A percentile compares a stretch with the other conserved stretches of the same genome.
These are phyloP conservation scores for Odontomachus brunneus DNA, from an alignment of 1,140 invertebrate genomes.

Conservation along the genomic window DNA sequence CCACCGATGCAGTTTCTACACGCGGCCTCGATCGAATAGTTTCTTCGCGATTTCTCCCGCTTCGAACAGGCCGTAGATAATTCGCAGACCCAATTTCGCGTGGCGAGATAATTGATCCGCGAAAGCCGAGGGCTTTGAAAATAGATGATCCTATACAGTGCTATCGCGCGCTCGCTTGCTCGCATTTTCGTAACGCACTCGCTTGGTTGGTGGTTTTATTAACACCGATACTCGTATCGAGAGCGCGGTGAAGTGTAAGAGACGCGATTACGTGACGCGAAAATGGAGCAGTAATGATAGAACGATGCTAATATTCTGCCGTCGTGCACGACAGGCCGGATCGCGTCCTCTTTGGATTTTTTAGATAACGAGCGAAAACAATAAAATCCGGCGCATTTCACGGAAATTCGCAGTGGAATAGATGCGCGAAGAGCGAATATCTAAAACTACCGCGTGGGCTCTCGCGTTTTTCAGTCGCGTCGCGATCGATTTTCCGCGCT, in stretches of 20 bases:
- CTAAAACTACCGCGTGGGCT: no score
- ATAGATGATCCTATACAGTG: background rate
- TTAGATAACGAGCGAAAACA: background rate
- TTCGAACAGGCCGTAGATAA: constrained; percentile 25
- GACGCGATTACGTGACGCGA: constrained; percentile 40
- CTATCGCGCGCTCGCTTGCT: background rate
- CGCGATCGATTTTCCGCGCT: background rate
- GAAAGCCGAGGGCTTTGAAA: constrained; percentile 16
- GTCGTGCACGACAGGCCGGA: background rate
- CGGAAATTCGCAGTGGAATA: background rate
- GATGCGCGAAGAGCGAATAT: background rate
- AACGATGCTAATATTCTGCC: constrained; percentile 44
- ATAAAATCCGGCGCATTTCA: no score
- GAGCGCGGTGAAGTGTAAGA: constrained; percentile 34
- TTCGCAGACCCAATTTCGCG: constrained; percentile 29
- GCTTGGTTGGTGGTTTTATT: constrained; percentile 39
- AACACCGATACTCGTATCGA: constrained; percentile 52
- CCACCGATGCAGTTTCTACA: constrained; percentile 37
- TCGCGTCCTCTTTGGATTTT: background rate
- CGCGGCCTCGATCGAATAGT: constrained; percentile 3
- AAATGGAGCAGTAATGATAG: constrained; percentile 50
- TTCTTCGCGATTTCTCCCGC: constrained; percentile 41
- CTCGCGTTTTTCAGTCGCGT: background rate
- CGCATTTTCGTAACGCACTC: constrained; percentile 34
- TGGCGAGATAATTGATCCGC: constrained; percentile 30